Base-by-base conservation (phyloP, 2,888 invertebrate genomes). In the Caenorhabditis sp. region DNA sequence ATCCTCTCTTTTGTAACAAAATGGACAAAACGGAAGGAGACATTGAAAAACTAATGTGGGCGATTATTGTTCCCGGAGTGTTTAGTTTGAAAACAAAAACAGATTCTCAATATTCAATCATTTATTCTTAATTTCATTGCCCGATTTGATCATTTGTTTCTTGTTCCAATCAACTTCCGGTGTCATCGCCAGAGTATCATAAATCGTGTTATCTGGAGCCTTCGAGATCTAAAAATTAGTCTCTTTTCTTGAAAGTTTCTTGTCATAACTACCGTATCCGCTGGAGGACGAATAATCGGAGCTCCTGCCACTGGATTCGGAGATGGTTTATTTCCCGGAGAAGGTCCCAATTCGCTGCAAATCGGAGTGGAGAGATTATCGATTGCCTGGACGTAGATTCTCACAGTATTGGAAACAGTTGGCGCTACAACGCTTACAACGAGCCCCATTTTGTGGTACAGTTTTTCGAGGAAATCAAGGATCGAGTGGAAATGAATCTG, bases 141-240 rank as follows among this genome's bases (percentile, higher is more conserved):
- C 3, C 12, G 12, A n/a, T 31, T 68, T 68, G 56, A 47, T 54
- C 28, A 22, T 54, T 14, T 38, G 63, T 51, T 51, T 66, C 41
- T 74, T 64, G 51, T 14, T 56, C 74, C 74, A 74, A 64, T 74
- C 64, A 10, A 74, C 63, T 56, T 75, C 74, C 0, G 74, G 74
- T 3, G 74, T 75, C 74, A 75, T 75, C 28, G 51, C 28, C 1
- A 75, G 56, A n/a, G 74, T 75, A 31, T 75, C 74, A 31, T 75
- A 75, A n/a, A 54, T 28, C 8, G 74, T 64, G 31, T 58, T 58
- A 35, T 75, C 66, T 1, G 74, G 56, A 22, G 64, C 74, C 58
- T 66, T 75, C 10, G 64, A 28, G 0, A 58, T 24, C 74, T 74
- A 38, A 56, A 74, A 19, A 28, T 66, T n/a, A 64, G 8, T 64